These are phyloP conservation scores for Sparus aurata DNA, from an alignment of 2,797 vertebrate species.

Conservation along the genomic window DNA sequence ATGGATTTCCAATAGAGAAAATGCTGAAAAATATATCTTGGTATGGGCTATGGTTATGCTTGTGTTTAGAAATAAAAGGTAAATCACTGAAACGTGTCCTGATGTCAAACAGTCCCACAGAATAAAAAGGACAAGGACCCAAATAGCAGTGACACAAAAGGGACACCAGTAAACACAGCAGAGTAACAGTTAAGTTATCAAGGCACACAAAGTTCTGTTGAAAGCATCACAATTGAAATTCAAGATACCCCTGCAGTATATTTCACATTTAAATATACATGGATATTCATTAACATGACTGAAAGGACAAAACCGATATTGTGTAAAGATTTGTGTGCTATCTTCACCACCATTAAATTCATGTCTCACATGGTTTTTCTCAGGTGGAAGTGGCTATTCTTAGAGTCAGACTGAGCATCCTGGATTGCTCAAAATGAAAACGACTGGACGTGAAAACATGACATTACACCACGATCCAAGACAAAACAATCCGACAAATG, in stretches of 20 bases:
- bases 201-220: slow-evolving; percentile 86
- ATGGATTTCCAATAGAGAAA: slow-evolving; percentile 48
- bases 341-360: slow-evolving; percentile 61
- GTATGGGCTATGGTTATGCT: slow-evolving; percentile 56
- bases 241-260: slow-evolving; percentile 84
- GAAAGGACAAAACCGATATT: slow-evolving; percentile 69
- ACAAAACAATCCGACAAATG: slow-evolving; percentile 65
- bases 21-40: slow-evolving; percentile 56
- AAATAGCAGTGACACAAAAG: slow-evolving; percentile 63
- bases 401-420: slow-evolving; percentile 66
- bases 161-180: slow-evolving; percentile 80
- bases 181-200: slow-evolving; percentile 81
- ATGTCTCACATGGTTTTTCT: slow-evolving; percentile 34
- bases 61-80: slow-evolving; percentile 44
- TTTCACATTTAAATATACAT: slow-evolving; percentile 85
- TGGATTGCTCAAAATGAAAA: slow-evolving; percentile 53
- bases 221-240: slow-evolving; percentile 83
- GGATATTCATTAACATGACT: slow-evolving; percentile 78
- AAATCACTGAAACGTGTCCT: slow-evolving; percentile 37
- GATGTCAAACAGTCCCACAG: slow-evolving; percentile 56
- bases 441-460: slow-evolving; percentile 43
- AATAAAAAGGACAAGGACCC: slow-evolving; percentile 60
- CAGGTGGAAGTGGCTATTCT: slow-evolving; percentile 61
- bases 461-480: slow-evolving; percentile 56
- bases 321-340: slow-evolving; percentile 73